Conservation (phyloP, 2,888 invertebrate genomes). For the Idaea dimidiata region DNA sequence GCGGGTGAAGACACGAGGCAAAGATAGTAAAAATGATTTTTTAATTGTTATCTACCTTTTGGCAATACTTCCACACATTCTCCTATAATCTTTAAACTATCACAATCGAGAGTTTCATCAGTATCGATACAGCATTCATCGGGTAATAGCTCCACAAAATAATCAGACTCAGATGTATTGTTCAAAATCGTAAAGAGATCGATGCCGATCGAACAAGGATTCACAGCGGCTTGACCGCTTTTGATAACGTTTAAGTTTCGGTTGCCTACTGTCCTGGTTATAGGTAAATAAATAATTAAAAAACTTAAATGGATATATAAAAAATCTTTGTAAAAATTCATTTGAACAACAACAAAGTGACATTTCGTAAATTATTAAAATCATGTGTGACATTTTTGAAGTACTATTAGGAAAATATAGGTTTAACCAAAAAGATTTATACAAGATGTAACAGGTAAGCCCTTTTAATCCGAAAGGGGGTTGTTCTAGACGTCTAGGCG, state of each 20-base stretch:
- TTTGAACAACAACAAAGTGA: conserved; percentile 34
- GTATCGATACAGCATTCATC: conserved; percentile 56
- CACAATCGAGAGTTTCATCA: conserved; percentile 43
- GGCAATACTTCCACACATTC: conserved; percentile 42
- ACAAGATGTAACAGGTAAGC: too few species aligned
- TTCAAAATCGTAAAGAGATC: conserved; percentile 48
- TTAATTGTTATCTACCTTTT: conserved; percentile 43
- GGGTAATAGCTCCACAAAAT: conserved; percentile 46
- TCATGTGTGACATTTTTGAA: conserved; percentile 1
- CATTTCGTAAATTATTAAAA: not conserved
- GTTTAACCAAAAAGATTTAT: too few species aligned
- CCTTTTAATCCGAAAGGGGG: too few species aligned
- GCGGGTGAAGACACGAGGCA: too few species aligned
- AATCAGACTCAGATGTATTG: conserved; percentile 51
- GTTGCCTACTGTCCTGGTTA: conserved; percentile 25
- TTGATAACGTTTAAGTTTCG: conserved; percentile 34
- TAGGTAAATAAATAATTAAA: conserved; percentile 26
- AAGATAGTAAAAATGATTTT: too few species aligned
- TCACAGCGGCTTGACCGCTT: conserved; percentile 37
- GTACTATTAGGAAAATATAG: too few species aligned
- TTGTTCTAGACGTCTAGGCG: too few species aligned
- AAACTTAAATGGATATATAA: conserved; percentile 46
- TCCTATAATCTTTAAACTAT: conserved; percentile 48
- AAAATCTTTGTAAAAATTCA: conserved; percentile 55
- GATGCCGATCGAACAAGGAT: conserved; percentile 45